Evolutionary conservation across 2,113 vertebrate species (phyloP).

Genomic region (Triplophysa dalaica): DNA sequence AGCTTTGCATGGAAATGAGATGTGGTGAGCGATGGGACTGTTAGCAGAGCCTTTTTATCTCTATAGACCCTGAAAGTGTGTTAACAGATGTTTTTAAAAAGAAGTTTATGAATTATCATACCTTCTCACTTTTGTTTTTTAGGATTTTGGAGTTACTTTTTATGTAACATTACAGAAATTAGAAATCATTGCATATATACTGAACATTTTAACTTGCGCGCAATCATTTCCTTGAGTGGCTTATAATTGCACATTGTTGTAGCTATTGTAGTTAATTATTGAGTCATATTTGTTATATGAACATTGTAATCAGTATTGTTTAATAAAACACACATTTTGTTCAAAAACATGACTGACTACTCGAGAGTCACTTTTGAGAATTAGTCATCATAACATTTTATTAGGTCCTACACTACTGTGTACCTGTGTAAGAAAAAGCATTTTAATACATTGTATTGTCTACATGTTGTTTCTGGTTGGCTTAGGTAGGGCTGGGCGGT

Average conservation of each 20-base stretch:
- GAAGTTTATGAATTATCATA: background rate
- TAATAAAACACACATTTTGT: conserved; percentile 6
- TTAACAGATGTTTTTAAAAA: conserved; percentile 35
- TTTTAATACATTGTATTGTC: too few relatives aligned
- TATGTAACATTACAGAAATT: background rate
- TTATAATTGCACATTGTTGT: background rate
- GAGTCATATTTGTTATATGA: background rate
- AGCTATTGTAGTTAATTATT: background rate
- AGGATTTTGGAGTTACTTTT: background rate
- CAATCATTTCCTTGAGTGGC: background rate
- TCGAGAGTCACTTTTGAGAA: too few relatives aligned
- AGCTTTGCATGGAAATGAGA: conserved; percentile 22
- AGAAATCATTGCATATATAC: background rate
- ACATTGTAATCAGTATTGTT: background rate
- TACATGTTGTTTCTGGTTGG: too few relatives aligned
- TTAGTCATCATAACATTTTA: background rate
- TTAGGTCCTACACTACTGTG: too few relatives aligned
- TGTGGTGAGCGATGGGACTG: background rate
- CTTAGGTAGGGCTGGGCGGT: too few relatives aligned
- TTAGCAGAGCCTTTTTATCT: background rate
- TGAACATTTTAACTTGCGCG: background rate
- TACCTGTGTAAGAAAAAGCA: too few relatives aligned
- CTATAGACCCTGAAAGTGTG: background rate
- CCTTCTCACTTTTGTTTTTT: background rate
- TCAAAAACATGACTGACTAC: background rate